These are phyloP conservation scores for Pyrrhia umbra DNA, from an alignment of 2,888 invertebrate species.

Conservation along the genomic window DNA sequence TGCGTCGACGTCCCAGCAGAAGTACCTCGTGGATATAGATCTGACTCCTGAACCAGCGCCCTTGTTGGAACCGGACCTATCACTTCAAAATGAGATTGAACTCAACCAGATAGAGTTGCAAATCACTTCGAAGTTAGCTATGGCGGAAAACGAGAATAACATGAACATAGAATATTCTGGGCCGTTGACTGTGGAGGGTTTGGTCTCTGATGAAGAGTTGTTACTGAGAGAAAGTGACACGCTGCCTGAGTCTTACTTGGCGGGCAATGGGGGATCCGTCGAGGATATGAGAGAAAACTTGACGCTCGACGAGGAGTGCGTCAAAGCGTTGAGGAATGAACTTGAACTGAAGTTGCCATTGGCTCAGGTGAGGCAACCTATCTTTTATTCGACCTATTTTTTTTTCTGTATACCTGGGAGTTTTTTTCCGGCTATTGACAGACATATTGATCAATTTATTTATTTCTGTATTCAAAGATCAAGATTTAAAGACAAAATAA, in stretches of 20 bases:
- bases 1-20: constrained; percentile 81
- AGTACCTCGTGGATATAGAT: constrained; percentile 82
- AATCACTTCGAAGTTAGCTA: constrained; percentile 86
- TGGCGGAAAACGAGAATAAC: constrained; percentile 89
- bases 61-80: constrained; percentile 61
- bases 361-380: constrained; percentile 91
- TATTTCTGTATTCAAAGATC: too few species aligned
- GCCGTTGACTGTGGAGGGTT: constrained; percentile 79
- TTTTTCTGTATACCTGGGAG: too few species aligned
- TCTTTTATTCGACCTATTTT: too few species aligned
- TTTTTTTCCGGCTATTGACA: too few species aligned
- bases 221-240: constrained; percentile 72
- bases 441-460: neutral
- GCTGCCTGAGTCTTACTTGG: constrained; percentile 78
- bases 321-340: constrained; percentile 93
- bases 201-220: constrained; percentile 72
- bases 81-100: constrained; percentile 77
- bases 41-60: constrained; percentile 64
- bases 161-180: constrained; percentile 88
- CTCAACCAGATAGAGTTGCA: constrained; percentile 85
- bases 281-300: constrained; percentile 90
- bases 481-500: too few species aligned
- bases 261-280: constrained; percentile 87
- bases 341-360: constrained; percentile 92
- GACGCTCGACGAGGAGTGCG: constrained; percentile 92